These are phyloP conservation scores for Bos javanicus DNA, from an alignment of 2,113 vertebrate species.

Conservation along the genomic window DNA sequence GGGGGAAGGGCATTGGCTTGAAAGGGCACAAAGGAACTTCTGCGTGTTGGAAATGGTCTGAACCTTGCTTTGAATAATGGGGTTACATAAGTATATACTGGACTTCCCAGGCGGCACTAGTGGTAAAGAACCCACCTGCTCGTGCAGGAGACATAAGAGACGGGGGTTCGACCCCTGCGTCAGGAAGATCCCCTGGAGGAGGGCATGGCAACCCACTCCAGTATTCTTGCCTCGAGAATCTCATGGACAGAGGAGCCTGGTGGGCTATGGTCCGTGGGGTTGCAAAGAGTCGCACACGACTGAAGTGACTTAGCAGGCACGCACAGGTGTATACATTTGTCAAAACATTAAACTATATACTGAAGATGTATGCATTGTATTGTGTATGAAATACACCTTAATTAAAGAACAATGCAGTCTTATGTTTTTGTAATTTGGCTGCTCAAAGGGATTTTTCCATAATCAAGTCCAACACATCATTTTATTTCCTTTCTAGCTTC, in stretches of 20 bases:
- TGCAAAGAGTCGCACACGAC: fast-evolving
- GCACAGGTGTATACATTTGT: neutral
- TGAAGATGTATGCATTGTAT: neutral
- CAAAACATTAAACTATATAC: neutral
- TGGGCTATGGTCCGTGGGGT: neutral
- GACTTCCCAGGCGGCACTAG: neutral
- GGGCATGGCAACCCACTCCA: neutral
- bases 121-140: neutral
- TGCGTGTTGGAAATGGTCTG: neutral
- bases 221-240: neutral
- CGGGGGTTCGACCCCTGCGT: neutral
- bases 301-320: neutral
- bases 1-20: neutral
- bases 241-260: neutral
- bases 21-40: neutral
- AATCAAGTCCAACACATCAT: neutral
- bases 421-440: neutral
- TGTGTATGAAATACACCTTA: neutral
- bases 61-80: neutral
- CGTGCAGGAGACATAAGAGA: neutral
- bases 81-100: neutral
- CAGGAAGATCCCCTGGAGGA: neutral
- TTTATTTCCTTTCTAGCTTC: neutral
- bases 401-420: conserved; percentile 16
- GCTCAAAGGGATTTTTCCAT: neutral